phyloP scores from a whole-genome alignment of 2,888 invertebrate genomes.

The Drosophila peninsularis region DNA sequence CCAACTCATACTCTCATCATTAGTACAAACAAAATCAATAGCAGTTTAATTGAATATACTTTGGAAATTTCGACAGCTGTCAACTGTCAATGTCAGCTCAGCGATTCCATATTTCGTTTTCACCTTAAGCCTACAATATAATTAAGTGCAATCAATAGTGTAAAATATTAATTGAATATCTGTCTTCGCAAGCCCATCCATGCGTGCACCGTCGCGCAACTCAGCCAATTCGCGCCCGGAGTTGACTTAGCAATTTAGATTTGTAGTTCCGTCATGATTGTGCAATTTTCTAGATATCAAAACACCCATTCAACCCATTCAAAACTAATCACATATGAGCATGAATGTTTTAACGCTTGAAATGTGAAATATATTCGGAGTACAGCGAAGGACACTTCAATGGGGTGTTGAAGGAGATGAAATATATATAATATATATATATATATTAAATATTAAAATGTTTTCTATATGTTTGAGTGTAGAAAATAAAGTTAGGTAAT shows the following conservation, averaged over 20 bases:
- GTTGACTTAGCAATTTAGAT: conserved; percentile 18
- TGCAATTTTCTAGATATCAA: conserved; percentile 52
- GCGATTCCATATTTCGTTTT: conserved; percentile 26
- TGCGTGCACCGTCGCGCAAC: not conserved
- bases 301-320: conserved; percentile 22
- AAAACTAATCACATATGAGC: conserved; percentile 16
- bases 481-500: not conserved
- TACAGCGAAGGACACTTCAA: conserved; percentile 8
- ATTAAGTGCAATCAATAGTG: conserved; percentile 65
- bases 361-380: not conserved
- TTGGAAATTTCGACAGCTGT: conserved; percentile 70
- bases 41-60: conserved; percentile 58
- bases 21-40: conserved; percentile 37
- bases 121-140: conserved; percentile 35
- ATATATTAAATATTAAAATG: not conserved
- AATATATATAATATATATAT: not conserved
- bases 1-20: conserved; percentile 10
- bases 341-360: conserved; percentile 12
- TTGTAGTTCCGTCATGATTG: conserved; percentile 30
- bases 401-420: not conserved
- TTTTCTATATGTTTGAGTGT: not conserved
- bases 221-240: not conserved
- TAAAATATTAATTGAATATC: conserved; percentile 69
- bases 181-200: conserved; percentile 3
- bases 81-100: conserved; percentile 50